Conservation (phyloP, 2,797 vertebrate genomes). For the Cuculus canorus region DNA sequence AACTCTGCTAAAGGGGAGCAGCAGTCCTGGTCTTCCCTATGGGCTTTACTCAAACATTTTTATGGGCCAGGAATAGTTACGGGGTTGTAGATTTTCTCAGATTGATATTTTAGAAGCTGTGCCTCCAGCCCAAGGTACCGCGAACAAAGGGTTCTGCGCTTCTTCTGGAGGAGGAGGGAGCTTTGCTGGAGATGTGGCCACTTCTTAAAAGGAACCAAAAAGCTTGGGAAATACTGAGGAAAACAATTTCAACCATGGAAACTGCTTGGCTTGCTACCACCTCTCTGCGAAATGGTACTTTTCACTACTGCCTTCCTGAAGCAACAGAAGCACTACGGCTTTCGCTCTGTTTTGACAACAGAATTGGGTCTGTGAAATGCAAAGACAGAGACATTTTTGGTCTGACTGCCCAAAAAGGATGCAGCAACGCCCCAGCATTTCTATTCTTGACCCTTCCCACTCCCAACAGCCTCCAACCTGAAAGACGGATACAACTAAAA, state of each 20-base stretch:
- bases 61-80: background rate
- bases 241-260: background rate
- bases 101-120: background rate
- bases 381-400: background rate
- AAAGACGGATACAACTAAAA: background rate
- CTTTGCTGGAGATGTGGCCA: background rate
- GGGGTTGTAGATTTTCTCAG: background rate
- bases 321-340: background rate
- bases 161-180: background rate
- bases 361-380: background rate
- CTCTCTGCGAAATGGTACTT: background rate
- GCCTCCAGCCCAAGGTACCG: background rate
- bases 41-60: background rate
- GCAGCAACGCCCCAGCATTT: background rate
- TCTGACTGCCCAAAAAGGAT: background rate
- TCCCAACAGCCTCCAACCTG: fast-evolving
- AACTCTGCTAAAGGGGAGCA: constrained; percentile 37
- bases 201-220: background rate
- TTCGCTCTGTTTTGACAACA: background rate
- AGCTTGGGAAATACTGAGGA: background rate
- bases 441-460: background rate
- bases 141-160: background rate
- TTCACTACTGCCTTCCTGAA: background rate
- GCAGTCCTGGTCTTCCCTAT: background rate
- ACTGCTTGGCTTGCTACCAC: fast-evolving